phyloP scores from a whole-genome alignment of 2,797 vertebrate genomes.

The Kryptolebias ocellatus region DNA sequence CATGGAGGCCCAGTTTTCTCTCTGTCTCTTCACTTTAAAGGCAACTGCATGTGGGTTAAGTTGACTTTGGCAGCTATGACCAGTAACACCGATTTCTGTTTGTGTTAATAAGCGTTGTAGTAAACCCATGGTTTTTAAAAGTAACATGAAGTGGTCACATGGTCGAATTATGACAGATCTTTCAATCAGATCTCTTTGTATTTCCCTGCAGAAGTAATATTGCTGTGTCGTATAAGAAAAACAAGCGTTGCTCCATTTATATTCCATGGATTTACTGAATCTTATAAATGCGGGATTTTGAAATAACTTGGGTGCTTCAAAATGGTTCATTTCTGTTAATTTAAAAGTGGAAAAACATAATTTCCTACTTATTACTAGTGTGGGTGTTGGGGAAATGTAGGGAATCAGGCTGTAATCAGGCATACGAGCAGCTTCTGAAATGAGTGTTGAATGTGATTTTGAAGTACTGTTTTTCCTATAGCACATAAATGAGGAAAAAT shows the following conservation, averaged over 20 bases:
- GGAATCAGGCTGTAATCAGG: conserved; percentile 29
- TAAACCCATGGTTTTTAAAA: conserved; percentile 24
- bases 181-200: conserved; percentile 9
- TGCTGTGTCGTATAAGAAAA: not conserved
- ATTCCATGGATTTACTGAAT: conserved; percentile 6
- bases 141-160: conserved; percentile 27
- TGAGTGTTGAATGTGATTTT: conserved; percentile 35
- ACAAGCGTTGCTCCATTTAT: conserved; percentile 1
- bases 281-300: conserved; percentile 1
- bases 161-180: conserved; percentile 19
- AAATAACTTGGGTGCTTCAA: conserved; percentile 8
- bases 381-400: conserved; percentile 31
- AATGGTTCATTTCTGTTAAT: conserved; percentile 22
- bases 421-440: conserved; percentile 23
- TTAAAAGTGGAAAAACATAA: conserved; percentile 28
- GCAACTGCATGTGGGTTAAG: conserved; percentile 33
- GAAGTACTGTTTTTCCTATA: conserved; percentile 1
- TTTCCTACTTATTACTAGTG: conserved; percentile 28
- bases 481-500: conserved; percentile 6
- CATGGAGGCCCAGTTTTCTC: conserved; percentile 62
- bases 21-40: conserved; percentile 57
- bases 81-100: conserved; percentile 15
- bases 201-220: conserved; percentile 20
- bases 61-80: conserved; percentile 15
- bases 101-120: conserved; percentile 25